A percentile compares a stretch with the other conserved stretches of the same genome.
Conservation (phyloP, 2,113 vertebrate species). For the Psephotus haematonotus region DNA sequence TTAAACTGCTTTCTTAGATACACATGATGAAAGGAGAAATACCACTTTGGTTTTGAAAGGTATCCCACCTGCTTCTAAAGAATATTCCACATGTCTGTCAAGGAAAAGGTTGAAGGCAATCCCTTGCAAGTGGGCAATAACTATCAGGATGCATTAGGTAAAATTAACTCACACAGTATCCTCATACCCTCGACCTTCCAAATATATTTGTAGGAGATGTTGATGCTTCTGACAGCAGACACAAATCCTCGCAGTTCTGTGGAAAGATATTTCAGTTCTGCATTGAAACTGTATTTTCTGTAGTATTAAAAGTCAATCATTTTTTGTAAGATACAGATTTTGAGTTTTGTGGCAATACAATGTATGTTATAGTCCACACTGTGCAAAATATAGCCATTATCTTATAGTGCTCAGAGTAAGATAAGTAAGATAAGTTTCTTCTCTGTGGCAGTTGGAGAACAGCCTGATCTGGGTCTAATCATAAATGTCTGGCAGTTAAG, state of each 20-base stretch:
- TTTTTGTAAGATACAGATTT: not conserved
- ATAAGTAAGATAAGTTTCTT: not conserved
- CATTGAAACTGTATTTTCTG: not conserved
- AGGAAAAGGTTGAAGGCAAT: not conserved
- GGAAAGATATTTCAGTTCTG: not conserved
- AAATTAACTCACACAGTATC: not conserved
- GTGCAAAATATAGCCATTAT: not conserved
- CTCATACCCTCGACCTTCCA: not conserved
- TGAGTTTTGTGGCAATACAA: not conserved
- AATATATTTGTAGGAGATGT: slow-evolving; percentile 10
- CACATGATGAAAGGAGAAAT: not conserved
- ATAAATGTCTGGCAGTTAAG: not conserved
- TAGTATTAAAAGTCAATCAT: not conserved
- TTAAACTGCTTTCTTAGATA: not conserved
- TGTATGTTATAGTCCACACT: not conserved
- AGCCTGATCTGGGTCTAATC: not conserved
- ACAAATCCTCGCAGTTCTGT: slow-evolving; percentile 1
- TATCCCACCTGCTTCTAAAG: not conserved
- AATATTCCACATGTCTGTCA: not conserved
- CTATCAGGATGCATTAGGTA: slow-evolving; percentile 19
- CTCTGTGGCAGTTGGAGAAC: not conserved
- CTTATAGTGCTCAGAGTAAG: not conserved
- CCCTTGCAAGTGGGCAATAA: not conserved
- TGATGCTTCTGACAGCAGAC: not conserved
- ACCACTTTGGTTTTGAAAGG: not conserved